Evolutionary conservation across 2,888 invertebrate species (phyloP), one percentile per base, ranked within the genome.

Genomic region (Sinohyriopsis cumingii): DNA sequence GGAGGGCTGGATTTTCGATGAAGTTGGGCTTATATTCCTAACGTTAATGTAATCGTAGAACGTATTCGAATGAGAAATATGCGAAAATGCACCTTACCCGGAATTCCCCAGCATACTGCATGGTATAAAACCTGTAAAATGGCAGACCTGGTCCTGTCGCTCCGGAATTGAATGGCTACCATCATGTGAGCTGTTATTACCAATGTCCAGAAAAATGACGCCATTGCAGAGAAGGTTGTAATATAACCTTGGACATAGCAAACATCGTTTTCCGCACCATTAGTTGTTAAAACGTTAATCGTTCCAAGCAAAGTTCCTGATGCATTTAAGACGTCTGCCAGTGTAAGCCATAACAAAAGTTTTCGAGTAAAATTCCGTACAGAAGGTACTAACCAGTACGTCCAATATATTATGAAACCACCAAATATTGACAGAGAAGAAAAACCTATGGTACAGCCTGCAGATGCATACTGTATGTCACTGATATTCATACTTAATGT

Each of bases 291-390:
- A 15, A 45, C 12, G 19, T 59, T 22, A 59, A 73, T 65, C 6
- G 69, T 68, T 24, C 67, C 70, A n/a, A 67, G 7, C 1, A 70
- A 54, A 24, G 65, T 69, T 1, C 72, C 74, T 6, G 45, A 15
- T 19, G 72, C 67, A 5, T 67, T 70, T 18, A 77, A n/a, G 6
- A 68, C 53, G 59, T 77, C 77, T 5, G 75, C 72, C 19, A 75
- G 28, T 5, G 77, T 77, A 15, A 77, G 62, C 53, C 71, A 77
- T 19, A 75, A 28, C 20, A 77, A 20, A 5, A 77, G 63, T 20
- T 71, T 72, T 7, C 75, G 45, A 3, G 75, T 55, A 18, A 63
- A 55, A 22, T 71, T 72, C 19, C 69, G 66, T 15, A 72, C 67
- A 15, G 68, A 69, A n/a, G 63, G 59, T 22, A 68, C 54, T 9